Base-by-base conservation (phyloP, 1,140 invertebrate genomes). In the Leptopilina clavipes region DNA sequence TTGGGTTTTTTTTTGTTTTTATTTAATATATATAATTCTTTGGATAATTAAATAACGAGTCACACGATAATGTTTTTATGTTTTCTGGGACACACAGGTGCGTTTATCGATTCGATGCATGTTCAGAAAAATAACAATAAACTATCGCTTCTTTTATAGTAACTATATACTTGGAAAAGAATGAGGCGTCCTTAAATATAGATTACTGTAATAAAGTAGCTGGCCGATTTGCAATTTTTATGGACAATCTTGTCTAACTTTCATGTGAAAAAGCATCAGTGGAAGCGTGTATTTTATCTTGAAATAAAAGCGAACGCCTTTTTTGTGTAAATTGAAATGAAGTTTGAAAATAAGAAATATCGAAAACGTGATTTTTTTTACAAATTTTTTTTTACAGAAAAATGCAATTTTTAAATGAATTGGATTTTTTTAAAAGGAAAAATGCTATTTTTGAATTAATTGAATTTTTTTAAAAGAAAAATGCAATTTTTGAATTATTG, bases 71-170 rank as follows among this genome's bases (percentile, higher is more conserved):
- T 25, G 5, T 59, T 12, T 25, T 59, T 25, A 59, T n/a, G 10
- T 10, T 65, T 65, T 65, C 25, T 65, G 59, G 22, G 25, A 65
- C 25, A 65, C 25, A 65, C 25, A 65, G 12, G 59, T 59, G 22
- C 11, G 10, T 22, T 25, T 25, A 59, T 59, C 56, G 56, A 59
- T 25, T n/a, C 8, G 56, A 18, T 65, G 59, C 59, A 65, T n/a
- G 59, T 65, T 31, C 25, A 65, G 6, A 31, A 65, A n/a, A 65
- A 65, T 65, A 31, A 31, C 10, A 48, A 48, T 48, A 48, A 48
- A 12, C 44, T 48, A 31, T 59, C 9, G 19, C 22, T 25, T 59
- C 56, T 59, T n/a, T n/a, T n/a, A 17, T 3, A 52, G 9, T 0
- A 17, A 54, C 9, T 18, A 1, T 19, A 14, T 48, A 14, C 44